Conservation (phyloP, 23 tunicate genomes). For the Halocynthia aurantium region DNA sequence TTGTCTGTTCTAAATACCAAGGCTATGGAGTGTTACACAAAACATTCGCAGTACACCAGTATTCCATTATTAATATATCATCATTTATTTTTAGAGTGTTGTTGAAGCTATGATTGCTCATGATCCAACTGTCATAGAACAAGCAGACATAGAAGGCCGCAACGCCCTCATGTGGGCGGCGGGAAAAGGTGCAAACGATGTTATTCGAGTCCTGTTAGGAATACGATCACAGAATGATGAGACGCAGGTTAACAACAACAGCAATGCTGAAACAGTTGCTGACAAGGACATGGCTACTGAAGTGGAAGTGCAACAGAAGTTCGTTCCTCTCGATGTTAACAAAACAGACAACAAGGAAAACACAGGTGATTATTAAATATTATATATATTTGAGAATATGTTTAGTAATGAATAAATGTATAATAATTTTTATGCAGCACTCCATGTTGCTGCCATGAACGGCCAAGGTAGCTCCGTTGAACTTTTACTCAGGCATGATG, state of each 20-base stretch:
- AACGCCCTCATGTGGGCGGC: conserved; percentile 97
- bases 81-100: conserved; percentile 4
- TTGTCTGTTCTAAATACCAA: background rate
- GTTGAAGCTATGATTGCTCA: conserved; percentile 51
- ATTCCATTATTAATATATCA: background rate
- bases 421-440: conserved; percentile 26
- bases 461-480: conserved; percentile 67
- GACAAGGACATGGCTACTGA: background rate
- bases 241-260: background rate
- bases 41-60: too few relatives aligned
- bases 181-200: conserved; percentile 73
- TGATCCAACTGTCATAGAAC: conserved; percentile 49
- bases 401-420: background rate
- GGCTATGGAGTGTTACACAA: too few relatives aligned
- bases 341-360: conserved; percentile 72
- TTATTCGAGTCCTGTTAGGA: conserved; percentile 44
- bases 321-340: conserved; percentile 39
- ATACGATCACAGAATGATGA: conserved; percentile 6
- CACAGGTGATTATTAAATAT: conserved; percentile 41
- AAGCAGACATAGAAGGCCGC: conserved; percentile 75
- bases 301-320: conserved; percentile 1
- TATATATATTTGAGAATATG: background rate
- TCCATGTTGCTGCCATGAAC: conserved; percentile 85
- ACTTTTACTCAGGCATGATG: conserved; percentile 42
- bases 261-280: background rate